A percentile compares a stretch with the other conserved stretches of the same genome.
phyloP scores from a whole-genome alignment of 1,140 invertebrate species.

The Nasonia giraulti region DNA sequence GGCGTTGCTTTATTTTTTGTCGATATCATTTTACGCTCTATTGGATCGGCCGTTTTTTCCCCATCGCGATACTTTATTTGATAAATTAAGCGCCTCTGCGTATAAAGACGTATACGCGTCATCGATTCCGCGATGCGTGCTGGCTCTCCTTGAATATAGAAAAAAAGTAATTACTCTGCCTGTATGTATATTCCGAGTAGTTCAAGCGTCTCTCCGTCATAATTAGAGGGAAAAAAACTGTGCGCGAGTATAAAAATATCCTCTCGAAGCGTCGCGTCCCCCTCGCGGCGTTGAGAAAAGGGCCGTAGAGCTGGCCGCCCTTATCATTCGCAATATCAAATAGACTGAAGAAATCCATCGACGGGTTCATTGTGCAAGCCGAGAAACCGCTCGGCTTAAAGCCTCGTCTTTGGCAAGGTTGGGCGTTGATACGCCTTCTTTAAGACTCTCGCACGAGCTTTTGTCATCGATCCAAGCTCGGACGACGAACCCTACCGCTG shows the following conservation, averaged over 20 bases:
- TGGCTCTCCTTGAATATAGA: not conserved
- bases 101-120: not conserved
- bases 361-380: not conserved
- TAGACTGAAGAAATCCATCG: slow-evolving; percentile 27
- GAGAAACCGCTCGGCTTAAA: not conserved
- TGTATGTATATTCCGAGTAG: not conserved
- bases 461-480: slow-evolving; percentile 26
- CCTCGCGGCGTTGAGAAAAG: not conserved
- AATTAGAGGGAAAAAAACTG: not conserved
- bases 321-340: slow-evolving; percentile 14
- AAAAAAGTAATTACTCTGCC: not conserved
- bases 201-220: not conserved
- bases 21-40: not conserved
- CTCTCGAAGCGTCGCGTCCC: not conserved
- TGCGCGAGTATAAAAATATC: not conserved
- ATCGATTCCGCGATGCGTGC: not conserved
- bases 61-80: slow-evolving; percentile 14
- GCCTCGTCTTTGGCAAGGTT: not conserved
- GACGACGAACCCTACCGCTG: not conserved
- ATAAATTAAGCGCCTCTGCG: slow-evolving; percentile 4
- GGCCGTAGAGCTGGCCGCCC: not conserved
- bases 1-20: not conserved
- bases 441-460: no score
- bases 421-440: not conserved
- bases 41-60: not conserved